Percentiles rank a stretch among this genome's conserved stretches.
Conservation (phyloP, 2,113 vertebrate species). For the Gnathochromis pfefferi region DNA sequence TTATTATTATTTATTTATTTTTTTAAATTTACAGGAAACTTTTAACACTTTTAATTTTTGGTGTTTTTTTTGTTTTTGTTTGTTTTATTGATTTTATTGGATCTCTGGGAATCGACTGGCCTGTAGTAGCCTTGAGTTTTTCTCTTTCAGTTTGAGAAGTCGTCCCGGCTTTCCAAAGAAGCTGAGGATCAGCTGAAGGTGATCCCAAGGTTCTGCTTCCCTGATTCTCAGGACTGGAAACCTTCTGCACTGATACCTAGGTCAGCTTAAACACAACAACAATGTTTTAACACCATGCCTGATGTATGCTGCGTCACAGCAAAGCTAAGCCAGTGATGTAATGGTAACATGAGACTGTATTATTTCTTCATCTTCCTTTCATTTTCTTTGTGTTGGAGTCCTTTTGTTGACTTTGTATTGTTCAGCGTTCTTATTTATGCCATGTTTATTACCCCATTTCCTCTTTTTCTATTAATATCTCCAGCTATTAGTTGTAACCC, state of each 20-base stretch:
- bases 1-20: background rate
- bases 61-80: too few relatives aligned
- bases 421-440: background rate
- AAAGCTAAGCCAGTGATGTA: background rate
- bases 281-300: background rate
- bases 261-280: constrained; percentile 58
- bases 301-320: background rate
- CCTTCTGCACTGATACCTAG: constrained; percentile 82
- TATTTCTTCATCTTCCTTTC: background rate
- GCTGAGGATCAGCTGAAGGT: constrained; percentile 91
- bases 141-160: constrained; percentile 82
- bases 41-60: too few relatives aligned
- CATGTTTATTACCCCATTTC: background rate
- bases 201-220: constrained; percentile 97
- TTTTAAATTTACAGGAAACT: too few relatives aligned
- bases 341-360: background rate
- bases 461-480: background rate
- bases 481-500: background rate
- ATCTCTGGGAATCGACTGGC: background rate
- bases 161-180: constrained; percentile 82
- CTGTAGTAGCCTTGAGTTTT: background rate
- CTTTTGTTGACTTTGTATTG: background rate
- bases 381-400: background rate
- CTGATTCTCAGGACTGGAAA: constrained; percentile 86
- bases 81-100: background rate